Evolutionary conservation across 2,797 vertebrate species (phyloP).

Genomic region (Yasuhikotakia modesta): DNA sequence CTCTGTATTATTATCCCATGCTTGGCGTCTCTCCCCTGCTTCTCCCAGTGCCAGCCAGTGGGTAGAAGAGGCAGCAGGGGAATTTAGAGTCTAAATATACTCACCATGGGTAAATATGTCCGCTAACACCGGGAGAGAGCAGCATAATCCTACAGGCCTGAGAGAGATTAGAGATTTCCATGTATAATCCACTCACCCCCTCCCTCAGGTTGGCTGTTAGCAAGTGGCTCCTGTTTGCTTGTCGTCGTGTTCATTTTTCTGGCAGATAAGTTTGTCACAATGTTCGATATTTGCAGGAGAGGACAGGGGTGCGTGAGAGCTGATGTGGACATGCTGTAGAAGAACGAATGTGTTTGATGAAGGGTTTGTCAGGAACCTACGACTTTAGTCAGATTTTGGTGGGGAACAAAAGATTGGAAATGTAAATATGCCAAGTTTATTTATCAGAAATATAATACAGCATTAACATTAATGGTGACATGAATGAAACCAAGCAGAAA

Average conservation of each 20-base stretch:
- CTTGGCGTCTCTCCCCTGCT: slow-evolving; percentile 42
- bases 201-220: slow-evolving; percentile 54
- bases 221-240: slow-evolving; percentile 35
- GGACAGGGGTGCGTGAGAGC: slow-evolving; percentile 1
- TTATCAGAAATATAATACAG: no score
- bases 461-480: no score
- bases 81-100: slow-evolving; percentile 64
- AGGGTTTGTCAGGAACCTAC: background rate
- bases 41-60: slow-evolving; percentile 59
- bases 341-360: background rate
- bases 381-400: no score
- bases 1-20: slow-evolving; percentile 53
- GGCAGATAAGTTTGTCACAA: slow-evolving; percentile 24
- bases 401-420: no score
- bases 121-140: slow-evolving; percentile 50
- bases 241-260: slow-evolving; percentile 47
- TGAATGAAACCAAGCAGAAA: no score
- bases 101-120: slow-evolving; percentile 61
- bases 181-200: slow-evolving; percentile 58
- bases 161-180: slow-evolving; percentile 60
- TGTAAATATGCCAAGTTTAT: no score
- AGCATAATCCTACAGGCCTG: slow-evolving; percentile 60
- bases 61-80: slow-evolving; percentile 58
- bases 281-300: slow-evolving; percentile 12
- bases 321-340: background rate